These are phyloP conservation scores for Ooceraea biroi DNA, from an alignment of 1,140 invertebrate genomes.

Conservation along the genomic window DNA sequence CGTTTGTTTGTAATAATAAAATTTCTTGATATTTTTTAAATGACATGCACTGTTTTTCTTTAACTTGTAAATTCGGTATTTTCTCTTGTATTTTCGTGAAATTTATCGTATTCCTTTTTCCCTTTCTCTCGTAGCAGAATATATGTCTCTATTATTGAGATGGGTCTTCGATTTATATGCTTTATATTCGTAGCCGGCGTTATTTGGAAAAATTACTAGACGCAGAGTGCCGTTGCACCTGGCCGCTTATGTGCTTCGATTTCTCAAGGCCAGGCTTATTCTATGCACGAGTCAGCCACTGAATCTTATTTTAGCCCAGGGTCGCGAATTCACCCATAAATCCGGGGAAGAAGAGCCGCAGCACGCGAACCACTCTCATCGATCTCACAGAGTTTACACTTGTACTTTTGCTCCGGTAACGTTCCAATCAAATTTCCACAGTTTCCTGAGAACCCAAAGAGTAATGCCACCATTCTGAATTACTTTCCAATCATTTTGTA, in stretches of 20 bases:
- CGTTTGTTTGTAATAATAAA: background rate
- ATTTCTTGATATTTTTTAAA: no score
- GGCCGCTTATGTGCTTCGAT: constrained; percentile 12
- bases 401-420: constrained; percentile 32
- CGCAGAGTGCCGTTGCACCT: constrained; percentile 2
- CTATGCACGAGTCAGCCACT: background rate
- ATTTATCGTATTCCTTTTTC: background rate
- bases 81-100: background rate
- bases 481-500: background rate
- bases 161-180: constrained; percentile 1
- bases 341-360: constrained; percentile 28
- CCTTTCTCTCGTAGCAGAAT: background rate
- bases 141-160: background rate
- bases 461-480: background rate
- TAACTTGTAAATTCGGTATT: no score
- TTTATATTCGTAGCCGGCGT: constrained; percentile 15
- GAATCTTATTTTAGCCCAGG: constrained; percentile 43
- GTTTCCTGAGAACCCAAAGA: background rate
- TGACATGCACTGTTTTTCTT: no score
- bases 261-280: constrained; percentile 34
- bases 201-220: constrained; percentile 35
- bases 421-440: constrained; percentile 29
- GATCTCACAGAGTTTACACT: constrained; percentile 30
- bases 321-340: constrained; percentile 37
- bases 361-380: constrained; percentile 19